Evolutionary conservation across 1,140 invertebrate species (phyloP).

Genomic region (Neodiprion lecontei): DNA sequence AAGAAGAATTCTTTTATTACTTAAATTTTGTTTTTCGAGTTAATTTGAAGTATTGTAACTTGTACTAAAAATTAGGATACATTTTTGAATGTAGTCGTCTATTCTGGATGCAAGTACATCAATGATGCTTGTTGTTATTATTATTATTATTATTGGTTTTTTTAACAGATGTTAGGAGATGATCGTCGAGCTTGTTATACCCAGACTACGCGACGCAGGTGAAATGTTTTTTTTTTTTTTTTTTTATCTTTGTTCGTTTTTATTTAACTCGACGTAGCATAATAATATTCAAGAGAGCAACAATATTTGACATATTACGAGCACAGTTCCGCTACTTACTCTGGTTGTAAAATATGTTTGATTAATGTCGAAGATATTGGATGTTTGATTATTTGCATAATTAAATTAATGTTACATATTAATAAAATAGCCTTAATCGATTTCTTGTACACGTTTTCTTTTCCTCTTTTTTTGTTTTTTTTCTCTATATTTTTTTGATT

Average conservation of each 20-base stretch:
- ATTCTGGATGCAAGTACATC: too few species aligned
- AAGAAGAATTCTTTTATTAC: not conserved
- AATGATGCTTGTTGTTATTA: too few species aligned
- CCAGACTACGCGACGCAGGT: not conserved
- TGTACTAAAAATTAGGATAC: not conserved
- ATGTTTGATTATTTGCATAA: too few species aligned
- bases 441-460: slow-evolving; percentile 11
- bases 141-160: too few species aligned
- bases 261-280: not conserved
- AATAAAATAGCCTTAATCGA: too few species aligned
- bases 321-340: not conserved
- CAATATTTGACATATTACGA: not conserved
- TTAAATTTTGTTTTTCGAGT: not conserved
- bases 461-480: slow-evolving; percentile 17
- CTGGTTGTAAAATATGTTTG: slow-evolving; percentile 1
- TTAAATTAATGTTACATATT: too few species aligned
- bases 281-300: not conserved
- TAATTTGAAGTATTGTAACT: not conserved
- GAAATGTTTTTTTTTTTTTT: not conserved
- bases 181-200: not conserved
- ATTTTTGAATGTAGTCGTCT: too few species aligned
- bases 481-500: not conserved
- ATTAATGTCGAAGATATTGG: not conserved
- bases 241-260: not conserved
- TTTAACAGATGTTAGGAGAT: too few species aligned